Evolutionary conservation across 2,797 vertebrate genomes (phyloP).

Genomic region (Coluber constrictor): DNA sequence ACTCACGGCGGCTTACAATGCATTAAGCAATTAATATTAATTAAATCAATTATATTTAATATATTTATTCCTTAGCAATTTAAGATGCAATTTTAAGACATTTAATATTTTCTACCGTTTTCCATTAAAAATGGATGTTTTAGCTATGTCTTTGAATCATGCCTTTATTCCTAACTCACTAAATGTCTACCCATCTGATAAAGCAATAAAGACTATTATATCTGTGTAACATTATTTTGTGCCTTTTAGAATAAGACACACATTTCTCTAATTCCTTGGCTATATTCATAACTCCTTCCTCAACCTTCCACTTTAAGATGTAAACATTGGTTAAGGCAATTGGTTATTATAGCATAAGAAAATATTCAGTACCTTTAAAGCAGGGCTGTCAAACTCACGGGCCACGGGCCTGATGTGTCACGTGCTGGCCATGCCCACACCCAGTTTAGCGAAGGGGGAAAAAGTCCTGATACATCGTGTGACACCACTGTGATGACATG

Average conservation of each 20-base stretch:
- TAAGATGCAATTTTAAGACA: too few relatives aligned
- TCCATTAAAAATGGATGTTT: not conserved
- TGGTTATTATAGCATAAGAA: not conserved
- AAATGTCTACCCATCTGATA: not conserved
- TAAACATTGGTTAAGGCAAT: not conserved
- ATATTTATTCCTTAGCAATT: not conserved
- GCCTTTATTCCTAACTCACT: not conserved
- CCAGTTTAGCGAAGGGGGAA: too few relatives aligned
- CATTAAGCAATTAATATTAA: not conserved
- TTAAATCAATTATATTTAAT: not conserved
- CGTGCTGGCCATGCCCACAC: too few relatives aligned
- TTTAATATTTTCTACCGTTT: not conserved
- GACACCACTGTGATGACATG: too few relatives aligned
- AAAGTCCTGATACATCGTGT: too few relatives aligned
- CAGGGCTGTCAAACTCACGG: too few relatives aligned
- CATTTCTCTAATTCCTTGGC: not conserved
- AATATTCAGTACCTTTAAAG: not conserved
- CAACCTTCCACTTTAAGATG: not conserved
- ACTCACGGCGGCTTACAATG: too few relatives aligned
- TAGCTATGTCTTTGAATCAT: not conserved
- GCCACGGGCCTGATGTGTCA: too few relatives aligned
- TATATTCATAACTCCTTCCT: not conserved
- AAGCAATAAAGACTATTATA: not conserved
- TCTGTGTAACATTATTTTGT: not conserved
- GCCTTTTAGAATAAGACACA: not conserved